Evolutionary conservation across 2,888 invertebrate genomes (phyloP).

Genomic region (Eristalinus sepulchralis): DNA sequence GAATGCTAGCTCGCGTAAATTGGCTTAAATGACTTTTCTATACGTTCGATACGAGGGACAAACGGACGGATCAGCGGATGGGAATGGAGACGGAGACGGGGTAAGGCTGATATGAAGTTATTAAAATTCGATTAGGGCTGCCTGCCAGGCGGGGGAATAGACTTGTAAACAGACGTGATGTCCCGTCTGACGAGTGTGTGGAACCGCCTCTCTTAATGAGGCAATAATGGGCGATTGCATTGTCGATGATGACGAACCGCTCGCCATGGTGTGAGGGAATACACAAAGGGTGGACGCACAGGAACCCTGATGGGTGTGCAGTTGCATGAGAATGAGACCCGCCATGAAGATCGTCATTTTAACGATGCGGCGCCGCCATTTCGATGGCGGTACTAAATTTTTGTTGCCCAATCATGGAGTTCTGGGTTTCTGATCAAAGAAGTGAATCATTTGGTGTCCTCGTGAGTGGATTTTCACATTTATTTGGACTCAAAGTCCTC

Average conservation of each 20-base stretch:
- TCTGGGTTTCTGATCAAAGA: too few relatives aligned
- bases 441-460: too few relatives aligned
- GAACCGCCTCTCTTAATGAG: conserved; percentile 57
- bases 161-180: conserved; percentile 48
- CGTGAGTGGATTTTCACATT: too few relatives aligned
- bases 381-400: neutral
- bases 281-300: neutral
- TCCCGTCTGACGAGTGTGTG: neutral
- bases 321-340: neutral
- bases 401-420: neutral
- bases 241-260: neutral
- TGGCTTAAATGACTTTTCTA: conserved; percentile 63
- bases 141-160: conserved; percentile 16
- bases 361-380: neutral
- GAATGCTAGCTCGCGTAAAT: conserved; percentile 44
- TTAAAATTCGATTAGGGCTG: conserved; percentile 68
- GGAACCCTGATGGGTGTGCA: neutral
- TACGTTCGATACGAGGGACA: neutral
- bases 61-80: neutral
- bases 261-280: neutral
- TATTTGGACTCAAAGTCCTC: too few relatives aligned
- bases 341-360: neutral
- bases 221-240: conserved; percentile 34
- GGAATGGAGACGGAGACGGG: neutral
- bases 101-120: conserved; percentile 45